Evolutionary conservation across 2,797 vertebrate species (phyloP).

Genomic region (Poecilia picta): DNA sequence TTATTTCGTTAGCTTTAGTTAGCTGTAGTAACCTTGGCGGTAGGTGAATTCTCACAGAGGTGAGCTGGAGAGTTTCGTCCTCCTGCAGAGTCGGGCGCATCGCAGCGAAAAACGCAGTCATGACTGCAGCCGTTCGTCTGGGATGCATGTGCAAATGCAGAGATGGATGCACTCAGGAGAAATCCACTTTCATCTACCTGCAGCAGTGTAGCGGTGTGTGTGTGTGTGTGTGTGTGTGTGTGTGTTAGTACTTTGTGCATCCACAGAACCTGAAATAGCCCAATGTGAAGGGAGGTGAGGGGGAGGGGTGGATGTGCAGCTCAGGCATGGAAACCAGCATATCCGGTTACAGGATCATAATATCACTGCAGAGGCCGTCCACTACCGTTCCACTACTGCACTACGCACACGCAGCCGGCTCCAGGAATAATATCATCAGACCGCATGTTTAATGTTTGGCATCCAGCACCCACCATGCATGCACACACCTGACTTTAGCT

Average conservation of each 20-base stretch:
- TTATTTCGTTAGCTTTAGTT: too few relatives aligned
- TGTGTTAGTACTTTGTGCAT: conserved; percentile 53
- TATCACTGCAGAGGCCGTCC: conserved; percentile 84
- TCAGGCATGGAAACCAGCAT: conserved; percentile 89
- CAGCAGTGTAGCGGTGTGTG: conserved; percentile 29
- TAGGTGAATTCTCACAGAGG: conserved; percentile 1
- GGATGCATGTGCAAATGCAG: background rate
- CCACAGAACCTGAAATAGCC: conserved; percentile 88
- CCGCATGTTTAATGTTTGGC: conserved; percentile 35
- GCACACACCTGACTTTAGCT: conserved; percentile 19
- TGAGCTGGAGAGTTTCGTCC: conserved; percentile 41
- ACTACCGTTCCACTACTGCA: conserved; percentile 60
- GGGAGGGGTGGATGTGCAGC: conserved; percentile 83
- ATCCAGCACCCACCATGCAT: background rate
- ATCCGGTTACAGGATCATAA: conserved; percentile 95
- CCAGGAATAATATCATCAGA: conserved; percentile 16
- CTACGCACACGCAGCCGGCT: conserved; percentile 34
- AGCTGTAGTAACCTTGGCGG: too few relatives aligned
- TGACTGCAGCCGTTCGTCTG: conserved; percentile 1
- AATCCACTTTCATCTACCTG: conserved; percentile 41
- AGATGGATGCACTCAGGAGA: conserved; percentile 1
- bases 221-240: conserved; percentile 18
- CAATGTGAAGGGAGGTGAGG: conserved; percentile 73
- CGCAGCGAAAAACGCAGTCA: conserved; percentile 18
- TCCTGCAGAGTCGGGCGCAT: conserved; percentile 49